A percentile compares a stretch with the other conserved stretches of the same genome.
Evolutionary conservation across 2,113 vertebrate species (phyloP).

Genomic region (Sander lucioperca): DNA sequence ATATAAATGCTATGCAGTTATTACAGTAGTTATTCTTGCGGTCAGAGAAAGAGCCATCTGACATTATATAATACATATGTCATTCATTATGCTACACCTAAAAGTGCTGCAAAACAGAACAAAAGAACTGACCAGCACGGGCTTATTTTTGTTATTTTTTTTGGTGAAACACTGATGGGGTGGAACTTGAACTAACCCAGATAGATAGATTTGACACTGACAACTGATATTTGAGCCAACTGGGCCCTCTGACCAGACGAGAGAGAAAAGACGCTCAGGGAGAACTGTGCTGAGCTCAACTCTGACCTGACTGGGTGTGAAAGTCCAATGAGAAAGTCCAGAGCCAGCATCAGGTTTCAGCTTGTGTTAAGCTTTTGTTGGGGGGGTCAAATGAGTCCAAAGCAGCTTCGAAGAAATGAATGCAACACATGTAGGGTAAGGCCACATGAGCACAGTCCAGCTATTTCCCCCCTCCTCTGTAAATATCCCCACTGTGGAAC

Average conservation of each 20-base stretch:
- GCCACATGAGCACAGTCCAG: constrained; percentile 45
- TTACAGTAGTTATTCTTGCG: not conserved
- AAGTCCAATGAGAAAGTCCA: constrained; percentile 64
- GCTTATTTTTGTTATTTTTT: not conserved
- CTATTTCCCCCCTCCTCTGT: constrained; percentile 32
- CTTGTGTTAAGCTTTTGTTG: constrained; percentile 43
- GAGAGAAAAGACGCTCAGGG: constrained; percentile 40
- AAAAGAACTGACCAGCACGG: not conserved
- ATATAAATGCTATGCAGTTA: not conserved
- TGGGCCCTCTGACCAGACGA: constrained; percentile 32
- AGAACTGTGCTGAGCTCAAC: constrained; percentile 46
- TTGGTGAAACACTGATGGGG: constrained; percentile 8
- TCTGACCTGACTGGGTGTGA: constrained; percentile 72
- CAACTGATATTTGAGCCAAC: constrained; percentile 42
- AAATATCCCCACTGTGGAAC: constrained; percentile 53
- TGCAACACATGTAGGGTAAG: constrained; percentile 65
- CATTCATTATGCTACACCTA: not conserved
- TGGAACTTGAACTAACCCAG: constrained; percentile 25
- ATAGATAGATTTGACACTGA: constrained; percentile 41
- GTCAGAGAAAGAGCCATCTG: not conserved
- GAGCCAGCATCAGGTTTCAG: constrained; percentile 64
- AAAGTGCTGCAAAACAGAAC: constrained; percentile 1
- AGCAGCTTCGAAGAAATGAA: constrained; percentile 43
- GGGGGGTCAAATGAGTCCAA: constrained; percentile 65
- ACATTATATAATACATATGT: not conserved